phyloP scores from a whole-genome alignment of 2,888 invertebrate species.

The Helicoverpa assulta region DNA sequence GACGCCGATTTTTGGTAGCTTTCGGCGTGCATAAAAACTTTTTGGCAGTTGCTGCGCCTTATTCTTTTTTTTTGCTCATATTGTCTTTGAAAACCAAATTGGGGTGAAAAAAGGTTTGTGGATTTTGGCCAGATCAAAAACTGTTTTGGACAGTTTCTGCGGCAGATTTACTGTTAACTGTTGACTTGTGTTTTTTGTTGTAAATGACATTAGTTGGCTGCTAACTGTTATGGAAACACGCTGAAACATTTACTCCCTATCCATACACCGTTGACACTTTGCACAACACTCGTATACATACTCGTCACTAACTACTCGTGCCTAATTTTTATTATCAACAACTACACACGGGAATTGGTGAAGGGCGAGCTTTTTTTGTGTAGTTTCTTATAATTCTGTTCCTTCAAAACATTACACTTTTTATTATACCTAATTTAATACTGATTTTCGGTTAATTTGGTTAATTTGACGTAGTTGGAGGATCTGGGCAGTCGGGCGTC shows the following conservation, averaged over 20 bases:
- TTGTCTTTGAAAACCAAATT: background rate
- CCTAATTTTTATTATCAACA: too few species aligned
- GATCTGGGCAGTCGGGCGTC: constrained; percentile 72
- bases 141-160: too few species aligned
- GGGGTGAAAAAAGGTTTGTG: background rate
- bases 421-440: background rate
- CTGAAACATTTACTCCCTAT: background rate
- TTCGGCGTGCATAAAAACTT: constrained; percentile 2
- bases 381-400: background rate
- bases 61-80: background rate
- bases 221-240: background rate
- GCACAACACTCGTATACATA: too few species aligned
- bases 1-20: background rate
- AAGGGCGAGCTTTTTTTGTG: background rate
- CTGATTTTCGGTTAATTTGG: background rate
- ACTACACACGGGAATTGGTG: background rate
- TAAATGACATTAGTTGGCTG: background rate
- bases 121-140: too few species aligned
- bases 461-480: constrained; percentile 77
- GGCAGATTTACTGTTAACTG: too few species aligned
- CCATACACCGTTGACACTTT: too few species aligned
- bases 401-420: background rate
- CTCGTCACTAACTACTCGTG: too few species aligned
- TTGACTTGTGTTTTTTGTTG: background rate
- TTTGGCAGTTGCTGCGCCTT: background rate